Base-by-base conservation (phyloP, 1,140 invertebrate genomes). In the Heliconius himera region DNA sequence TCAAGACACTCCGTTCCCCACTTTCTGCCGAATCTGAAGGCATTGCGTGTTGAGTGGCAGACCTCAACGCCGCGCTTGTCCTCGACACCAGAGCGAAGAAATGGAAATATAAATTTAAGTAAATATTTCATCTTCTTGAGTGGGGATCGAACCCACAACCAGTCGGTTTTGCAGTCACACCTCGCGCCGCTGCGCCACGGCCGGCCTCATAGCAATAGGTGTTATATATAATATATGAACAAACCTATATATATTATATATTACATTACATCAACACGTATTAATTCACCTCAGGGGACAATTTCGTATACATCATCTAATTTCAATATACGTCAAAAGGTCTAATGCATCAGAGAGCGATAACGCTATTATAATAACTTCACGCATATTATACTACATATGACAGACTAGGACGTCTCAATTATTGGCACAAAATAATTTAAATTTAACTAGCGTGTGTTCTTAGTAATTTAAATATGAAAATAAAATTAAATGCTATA, bases 301-400 rank as follows among this genome's bases (percentile, higher is more conserved):
- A 60, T 60, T 60, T 60, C 56, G 22, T 60, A 60, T 60, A 66
- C 22, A 66, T 13, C 11, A 29, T 26, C 60, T 66, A 66, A 13
- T 66, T 66, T 66, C 22, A 66, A 66, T 66, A 66, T 66, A 66
- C 60, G 60, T 66, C 60, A 66, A 66, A 66, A 22, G 9, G 60
- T 26, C 60, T 26, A 22, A 66, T 66, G 22, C 60, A 26, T 66
- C 60, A 66, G 11, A 29, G 22, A 29, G 60, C 60, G 60, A 66
- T 66, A 66, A 66, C 26, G 8, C 29, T 66, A 66, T 66, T 66
- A 66, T 66, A 22, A 56, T 66, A 13, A 22, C 60, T 66, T 66
- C 13, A 66, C 60, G 60, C 60, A 22, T 26, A n/a, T 60, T 46
- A 46, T 9, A 46, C 41, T 4, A 46, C n/a, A n/a, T 29, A 66